These are phyloP conservation scores for Eupithecia vulgata DNA, from an alignment of 2,888 invertebrate species.

Conservation along the genomic window DNA sequence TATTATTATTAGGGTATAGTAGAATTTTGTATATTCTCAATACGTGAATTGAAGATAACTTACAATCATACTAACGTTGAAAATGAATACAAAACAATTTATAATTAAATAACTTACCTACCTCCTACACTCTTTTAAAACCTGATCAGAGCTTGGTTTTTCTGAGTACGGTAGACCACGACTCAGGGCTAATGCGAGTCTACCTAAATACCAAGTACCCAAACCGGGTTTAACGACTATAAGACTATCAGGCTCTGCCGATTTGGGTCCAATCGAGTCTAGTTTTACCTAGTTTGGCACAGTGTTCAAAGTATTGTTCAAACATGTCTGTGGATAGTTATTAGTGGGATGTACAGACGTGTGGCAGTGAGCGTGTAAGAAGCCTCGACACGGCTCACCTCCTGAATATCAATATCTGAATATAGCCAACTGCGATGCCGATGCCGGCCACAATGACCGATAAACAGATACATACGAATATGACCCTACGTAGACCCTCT, in stretches of 20 bases:
- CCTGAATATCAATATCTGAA: constrained; percentile 81
- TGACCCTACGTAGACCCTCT: constrained; percentile 72
- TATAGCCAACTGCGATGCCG: constrained; percentile 70
- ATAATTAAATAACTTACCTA: constrained; percentile 11
- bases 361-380: constrained; percentile 67
- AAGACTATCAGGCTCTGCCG: too few species aligned
- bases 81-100: constrained; percentile 12
- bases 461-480: constrained; percentile 79
- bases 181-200: too few species aligned
- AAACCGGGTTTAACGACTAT: too few species aligned
- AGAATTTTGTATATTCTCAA: background rate
- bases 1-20: background rate
- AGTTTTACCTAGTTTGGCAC: constrained; percentile 17
- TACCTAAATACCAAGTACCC: too few species aligned
- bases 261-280: too few species aligned
- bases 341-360: constrained; percentile 63
- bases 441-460: constrained; percentile 77
- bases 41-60: background rate
- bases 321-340: constrained; percentile 57
- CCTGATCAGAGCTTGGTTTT: too few species aligned
- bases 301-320: constrained; percentile 34
- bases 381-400: constrained; percentile 69
- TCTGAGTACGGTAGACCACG: too few species aligned
- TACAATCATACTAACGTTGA: background rate
- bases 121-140: too few species aligned